These are phyloP conservation scores for Anneissia japonica DNA, from an alignment of 35 echinoderm and acorn worm genomes.

Conservation along the genomic window DNA sequence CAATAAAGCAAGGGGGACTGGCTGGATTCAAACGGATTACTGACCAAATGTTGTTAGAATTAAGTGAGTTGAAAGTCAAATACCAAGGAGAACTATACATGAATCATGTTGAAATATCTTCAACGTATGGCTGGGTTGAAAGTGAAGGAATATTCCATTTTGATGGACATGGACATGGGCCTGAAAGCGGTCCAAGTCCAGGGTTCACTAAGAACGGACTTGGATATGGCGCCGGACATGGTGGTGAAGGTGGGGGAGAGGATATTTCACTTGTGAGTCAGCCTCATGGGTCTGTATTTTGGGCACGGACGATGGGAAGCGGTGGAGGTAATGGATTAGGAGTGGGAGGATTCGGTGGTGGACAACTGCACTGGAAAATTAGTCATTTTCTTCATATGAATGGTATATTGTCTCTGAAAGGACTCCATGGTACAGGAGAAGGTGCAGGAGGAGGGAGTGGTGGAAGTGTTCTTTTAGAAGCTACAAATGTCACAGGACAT, in stretches of 20 bases:
- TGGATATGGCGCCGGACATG: conserved; percentile 85
- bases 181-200: conserved; percentile 57
- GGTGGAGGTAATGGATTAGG: conserved; percentile 75
- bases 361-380: conserved; percentile 57
- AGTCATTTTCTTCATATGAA: conserved; percentile 81
- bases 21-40: conserved; percentile 60
- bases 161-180: conserved; percentile 61
- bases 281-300: conserved; percentile 76
- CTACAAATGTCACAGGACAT: conserved; percentile 91
- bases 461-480: conserved; percentile 70
- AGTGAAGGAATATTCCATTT: conserved; percentile 81
- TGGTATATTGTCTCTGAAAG: conserved; percentile 59
- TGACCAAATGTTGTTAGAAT: conserved; percentile 48
- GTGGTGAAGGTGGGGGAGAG: conserved; percentile 75
- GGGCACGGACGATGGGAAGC: conserved; percentile 52
- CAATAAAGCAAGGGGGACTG: conserved; percentile 64
- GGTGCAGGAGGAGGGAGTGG: conserved; percentile 82
- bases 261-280: conserved; percentile 44
- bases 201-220: conserved; percentile 26
- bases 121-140: conserved; percentile 84
- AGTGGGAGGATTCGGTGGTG: conserved; percentile 70
- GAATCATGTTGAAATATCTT: conserved; percentile 69
- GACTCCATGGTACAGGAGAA: conserved; percentile 21
- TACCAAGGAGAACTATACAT: conserved; percentile 64
- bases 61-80: conserved; percentile 72